Percentiles rank a stretch among this genome's conserved stretches.
Evolutionary conservation across 2,888 invertebrate species (phyloP).

Genomic region (Harmothoe impar): DNA sequence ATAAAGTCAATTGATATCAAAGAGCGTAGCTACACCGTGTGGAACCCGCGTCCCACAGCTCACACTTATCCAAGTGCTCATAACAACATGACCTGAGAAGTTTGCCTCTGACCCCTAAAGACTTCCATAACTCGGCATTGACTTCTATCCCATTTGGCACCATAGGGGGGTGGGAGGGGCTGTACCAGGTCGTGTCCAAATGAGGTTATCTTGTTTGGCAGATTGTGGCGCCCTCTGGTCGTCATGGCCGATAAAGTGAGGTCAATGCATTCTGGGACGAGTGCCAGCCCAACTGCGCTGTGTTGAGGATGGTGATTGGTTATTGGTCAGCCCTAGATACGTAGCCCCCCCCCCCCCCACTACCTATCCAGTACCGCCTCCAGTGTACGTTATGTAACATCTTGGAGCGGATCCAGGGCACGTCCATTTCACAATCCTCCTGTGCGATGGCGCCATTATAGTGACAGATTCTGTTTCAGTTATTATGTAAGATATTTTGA

Average conservation of each 20-base stretch:
- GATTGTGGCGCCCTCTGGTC: background rate
- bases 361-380: background rate
- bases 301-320: background rate
- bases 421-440: background rate
- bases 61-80: too few relatives aligned
- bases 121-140: background rate
- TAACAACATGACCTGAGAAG: background rate
- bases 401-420: background rate
- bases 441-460: too few relatives aligned
- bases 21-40: too few relatives aligned
- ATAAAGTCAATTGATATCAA: too few relatives aligned
- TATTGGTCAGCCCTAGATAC: slow-evolving; percentile 19
- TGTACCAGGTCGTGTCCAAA: slow-evolving; percentile 41
- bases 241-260: slow-evolving; percentile 16
- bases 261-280: slow-evolving; percentile 23
- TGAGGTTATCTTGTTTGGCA: slow-evolving; percentile 49
- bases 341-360: too few relatives aligned
- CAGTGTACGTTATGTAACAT: background rate
- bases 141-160: slow-evolving; percentile 44
- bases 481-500: too few relatives aligned
- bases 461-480: too few relatives aligned
- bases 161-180: background rate
- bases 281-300: slow-evolving; percentile 29
- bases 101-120: background rate
- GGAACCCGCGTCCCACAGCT: too few relatives aligned